phyloP scores from a whole-genome alignment of 2,113 vertebrate species.

The Rattus norvegicus region GRCr8 NC_086021.1:29402501-29403000 shows the following conservation, averaged over 20 bases:
- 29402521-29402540: no score
- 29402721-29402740: no score
- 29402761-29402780: no score
- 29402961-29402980: accelerated
- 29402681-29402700: no score
- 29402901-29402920: background rate
- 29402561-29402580: no score
- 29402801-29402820: no score
- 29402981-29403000: background rate
- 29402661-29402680: background rate
- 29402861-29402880: conserved; percentile 2
- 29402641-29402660: background rate
- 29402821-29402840: no score
- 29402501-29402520: background rate
- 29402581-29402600: background rate
- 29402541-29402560: accelerated
- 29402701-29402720: no score
- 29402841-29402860: background rate
- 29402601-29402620: background rate
- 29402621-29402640: background rate
- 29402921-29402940: background rate
- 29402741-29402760: no score
- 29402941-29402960: conserved; percentile 39
- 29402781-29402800: no score
- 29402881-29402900: conserved; percentile 32